Percentiles rank a stretch among this genome's conserved stretches.
Evolutionary conservation across 2,888 invertebrate genomes (phyloP).

Genomic region (Cosmia trapezina): DNA sequence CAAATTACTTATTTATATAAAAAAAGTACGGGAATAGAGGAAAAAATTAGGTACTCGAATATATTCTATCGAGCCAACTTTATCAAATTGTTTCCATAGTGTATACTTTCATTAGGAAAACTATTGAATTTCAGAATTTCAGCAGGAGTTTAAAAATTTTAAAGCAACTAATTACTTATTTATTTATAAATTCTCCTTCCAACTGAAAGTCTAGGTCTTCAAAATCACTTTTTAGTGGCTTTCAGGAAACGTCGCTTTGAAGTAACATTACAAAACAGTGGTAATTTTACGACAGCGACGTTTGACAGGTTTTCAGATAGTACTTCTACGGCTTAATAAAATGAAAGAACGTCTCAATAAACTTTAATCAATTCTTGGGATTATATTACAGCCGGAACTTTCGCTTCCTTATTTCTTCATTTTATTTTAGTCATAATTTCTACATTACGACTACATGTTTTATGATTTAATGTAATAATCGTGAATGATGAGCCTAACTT

Average conservation of each 20-base stretch:
- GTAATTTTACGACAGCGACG: slow-evolving; percentile 22
- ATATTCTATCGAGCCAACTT: no score
- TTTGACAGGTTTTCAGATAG: slow-evolving; percentile 2
- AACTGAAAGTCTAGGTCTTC: not conserved
- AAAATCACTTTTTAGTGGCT: not conserved
- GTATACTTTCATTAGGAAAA: no score
- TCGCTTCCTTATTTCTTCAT: slow-evolving; percentile 29
- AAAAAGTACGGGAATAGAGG: no score
- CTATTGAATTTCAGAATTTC: not conserved
- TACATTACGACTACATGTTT: slow-evolving; percentile 14
- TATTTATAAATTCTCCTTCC: no score
- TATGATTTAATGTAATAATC: slow-evolving; percentile 23
- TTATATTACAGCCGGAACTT: slow-evolving; percentile 17
- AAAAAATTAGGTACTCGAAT: no score
- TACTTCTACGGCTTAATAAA: not conserved
- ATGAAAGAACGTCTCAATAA: slow-evolving; percentile 14
- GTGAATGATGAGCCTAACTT: slow-evolving; percentile 24
- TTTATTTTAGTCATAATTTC: slow-evolving; percentile 15
- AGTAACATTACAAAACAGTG: not conserved
- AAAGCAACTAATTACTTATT: not conserved
- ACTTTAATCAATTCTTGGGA: slow-evolving; percentile 30
- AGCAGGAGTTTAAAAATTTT: not conserved
- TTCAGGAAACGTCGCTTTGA: not conserved
- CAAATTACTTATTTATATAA: no score
- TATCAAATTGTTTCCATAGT: no score